Conservation (phyloP, 1,140 invertebrate species). For the Drosophila erecta region DNA sequence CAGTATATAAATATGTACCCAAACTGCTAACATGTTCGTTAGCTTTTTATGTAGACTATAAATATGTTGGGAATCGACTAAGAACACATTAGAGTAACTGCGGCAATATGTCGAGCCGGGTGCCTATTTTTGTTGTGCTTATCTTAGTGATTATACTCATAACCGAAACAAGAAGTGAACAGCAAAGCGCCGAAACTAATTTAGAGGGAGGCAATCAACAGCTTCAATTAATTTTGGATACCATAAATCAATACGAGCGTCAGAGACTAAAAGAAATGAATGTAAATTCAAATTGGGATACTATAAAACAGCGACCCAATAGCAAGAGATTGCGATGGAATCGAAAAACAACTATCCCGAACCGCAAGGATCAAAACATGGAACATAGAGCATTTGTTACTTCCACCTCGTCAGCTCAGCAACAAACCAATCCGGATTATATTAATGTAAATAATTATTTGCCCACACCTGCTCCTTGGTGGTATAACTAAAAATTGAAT, state of each 20-base stretch:
- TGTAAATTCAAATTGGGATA: neutral
- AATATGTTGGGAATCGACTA: neutral
- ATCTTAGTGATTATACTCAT: neutral
- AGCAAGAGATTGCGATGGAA: conserved; percentile 57
- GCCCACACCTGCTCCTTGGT: conserved; percentile 28
- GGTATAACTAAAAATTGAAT: conserved; percentile 26
- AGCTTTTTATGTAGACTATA: conserved; percentile 8
- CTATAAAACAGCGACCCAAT: conserved; percentile 34
- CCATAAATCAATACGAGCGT: conserved; percentile 52
- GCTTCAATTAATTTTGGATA: conserved; percentile 25
- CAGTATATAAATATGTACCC: conserved; percentile 4
- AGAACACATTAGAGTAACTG: conserved; percentile 2
- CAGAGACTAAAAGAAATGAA: conserved; percentile 15
- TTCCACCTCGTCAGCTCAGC: neutral
- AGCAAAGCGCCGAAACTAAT: too few species aligned
- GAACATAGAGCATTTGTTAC: neutral
- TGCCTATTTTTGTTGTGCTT: neutral
- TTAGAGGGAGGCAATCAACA: conserved; percentile 10
- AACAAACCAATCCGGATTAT: conserved; percentile 37
- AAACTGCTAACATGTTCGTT: neutral
- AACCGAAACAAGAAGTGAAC: neutral
- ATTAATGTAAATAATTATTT: conserved; percentile 36
- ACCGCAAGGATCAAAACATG: neutral
- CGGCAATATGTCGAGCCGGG: conserved; percentile 17
- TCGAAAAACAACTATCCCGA: conserved; percentile 9